Percentiles rank a stretch among this genome's conserved stretches.
Conservation (phyloP, 2,888 invertebrate species). For the Monochamus alternatus region DNA sequence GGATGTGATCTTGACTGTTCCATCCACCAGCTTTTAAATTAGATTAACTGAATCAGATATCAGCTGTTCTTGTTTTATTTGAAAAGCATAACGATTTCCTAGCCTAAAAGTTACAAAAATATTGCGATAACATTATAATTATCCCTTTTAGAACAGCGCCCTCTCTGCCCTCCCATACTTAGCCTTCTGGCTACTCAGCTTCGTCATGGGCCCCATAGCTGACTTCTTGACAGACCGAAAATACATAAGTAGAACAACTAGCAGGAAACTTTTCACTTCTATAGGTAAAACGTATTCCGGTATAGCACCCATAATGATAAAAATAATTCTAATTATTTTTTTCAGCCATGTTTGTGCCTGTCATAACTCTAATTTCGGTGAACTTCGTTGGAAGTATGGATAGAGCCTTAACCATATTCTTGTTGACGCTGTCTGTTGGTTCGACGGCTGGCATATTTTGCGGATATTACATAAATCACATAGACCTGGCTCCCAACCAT, state of each 20-base stretch:
- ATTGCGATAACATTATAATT: slow-evolving; percentile 13
- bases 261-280: slow-evolving; percentile 58
- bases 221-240: slow-evolving; percentile 75
- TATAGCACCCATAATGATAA: not conserved
- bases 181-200: slow-evolving; percentile 81
- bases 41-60: too few relatives aligned
- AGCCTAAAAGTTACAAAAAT: not conserved
- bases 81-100: too few relatives aligned
- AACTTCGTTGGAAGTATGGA: slow-evolving; percentile 72
- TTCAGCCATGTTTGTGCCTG: slow-evolving; percentile 73
- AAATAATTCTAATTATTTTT: slow-evolving; percentile 56
- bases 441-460: slow-evolving; percentile 82
- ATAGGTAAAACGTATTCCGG: slow-evolving; percentile 61
- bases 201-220: slow-evolving; percentile 80
- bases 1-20: too few relatives aligned
- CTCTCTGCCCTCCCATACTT: slow-evolving; percentile 83
- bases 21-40: too few relatives aligned
- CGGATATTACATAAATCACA: slow-evolving; percentile 85
- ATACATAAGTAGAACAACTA: slow-evolving; percentile 60
- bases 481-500: slow-evolving; percentile 87
- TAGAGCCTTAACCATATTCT: slow-evolving; percentile 73
- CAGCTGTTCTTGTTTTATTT: too few relatives aligned
- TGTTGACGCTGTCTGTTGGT: slow-evolving; percentile 81
- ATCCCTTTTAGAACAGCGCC: slow-evolving; percentile 76
- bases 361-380: slow-evolving; percentile 78